phyloP scores from a whole-genome alignment of 1,140 invertebrate genomes.

The Drosophila lini region DNA sequence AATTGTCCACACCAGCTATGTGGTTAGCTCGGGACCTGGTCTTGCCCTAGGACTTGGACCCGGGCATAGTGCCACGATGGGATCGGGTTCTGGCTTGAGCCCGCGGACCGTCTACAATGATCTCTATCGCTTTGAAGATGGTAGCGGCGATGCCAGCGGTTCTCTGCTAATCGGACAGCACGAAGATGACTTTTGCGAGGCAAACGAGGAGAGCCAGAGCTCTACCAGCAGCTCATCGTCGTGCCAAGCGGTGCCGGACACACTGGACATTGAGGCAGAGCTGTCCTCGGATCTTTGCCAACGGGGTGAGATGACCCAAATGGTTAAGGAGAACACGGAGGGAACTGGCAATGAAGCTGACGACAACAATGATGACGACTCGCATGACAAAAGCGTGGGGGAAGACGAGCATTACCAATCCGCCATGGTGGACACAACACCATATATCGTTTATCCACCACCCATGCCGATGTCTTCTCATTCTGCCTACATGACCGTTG shows the following conservation, averaged over 20 bases:
- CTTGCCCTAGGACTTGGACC: neutral
- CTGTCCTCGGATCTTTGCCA: neutral
- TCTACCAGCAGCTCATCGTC: constrained; percentile 15
- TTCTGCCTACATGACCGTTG: constrained; percentile 29
- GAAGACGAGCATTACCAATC: neutral
- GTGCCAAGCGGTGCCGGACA: neutral
- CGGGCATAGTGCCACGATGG: neutral
- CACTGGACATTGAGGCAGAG: neutral
- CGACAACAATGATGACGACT: neutral
- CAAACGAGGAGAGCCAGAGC: constrained; percentile 1
- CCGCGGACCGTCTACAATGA: constrained; percentile 20
- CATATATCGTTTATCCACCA: constrained; percentile 17
- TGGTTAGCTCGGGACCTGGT: constrained; percentile 4
- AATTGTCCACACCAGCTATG: constrained; percentile 45
- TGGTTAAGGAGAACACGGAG: neutral
- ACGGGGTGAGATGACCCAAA: neutral
- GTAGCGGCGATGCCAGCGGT: constrained; percentile 58
- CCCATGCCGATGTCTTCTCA: neutral
- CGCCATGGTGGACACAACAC: neutral
- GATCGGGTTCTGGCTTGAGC: neutral
- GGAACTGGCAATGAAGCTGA: neutral
- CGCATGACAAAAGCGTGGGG: neutral
- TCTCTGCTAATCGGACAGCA: constrained; percentile 38
- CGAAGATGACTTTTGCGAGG: constrained; percentile 11
- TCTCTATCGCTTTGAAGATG: constrained; percentile 57